These are phyloP conservation scores for Pristionchus exspectatus DNA, from an alignment of 2,888 invertebrate species.

Conservation along the genomic window DNA sequence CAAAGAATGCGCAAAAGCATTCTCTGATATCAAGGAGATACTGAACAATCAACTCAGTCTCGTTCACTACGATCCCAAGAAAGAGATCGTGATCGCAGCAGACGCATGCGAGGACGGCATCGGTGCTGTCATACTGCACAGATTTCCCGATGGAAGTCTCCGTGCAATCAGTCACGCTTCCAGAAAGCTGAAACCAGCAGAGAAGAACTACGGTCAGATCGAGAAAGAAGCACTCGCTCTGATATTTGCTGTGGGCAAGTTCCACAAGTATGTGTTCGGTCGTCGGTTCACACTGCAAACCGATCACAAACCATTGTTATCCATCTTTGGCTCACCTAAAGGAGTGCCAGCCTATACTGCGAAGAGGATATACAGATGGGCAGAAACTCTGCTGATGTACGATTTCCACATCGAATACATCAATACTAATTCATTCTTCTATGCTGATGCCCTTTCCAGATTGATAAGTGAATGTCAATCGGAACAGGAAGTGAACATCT, in stretches of 20 bases:
- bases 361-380: slow-evolving; percentile 55
- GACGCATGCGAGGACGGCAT: slow-evolving; percentile 45
- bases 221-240: slow-evolving; percentile 60
- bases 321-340: slow-evolving; percentile 57
- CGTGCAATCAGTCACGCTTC: slow-evolving; percentile 52
- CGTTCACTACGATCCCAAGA: slow-evolving; percentile 33
- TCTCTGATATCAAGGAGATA: no score
- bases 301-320: slow-evolving; percentile 58
- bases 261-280: slow-evolving; percentile 58
- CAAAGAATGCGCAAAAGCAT: no score
- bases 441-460: background rate
- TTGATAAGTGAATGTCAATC: slow-evolving; percentile 36
- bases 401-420: slow-evolving; percentile 55
- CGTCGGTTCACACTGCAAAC: slow-evolving; percentile 57
- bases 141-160: slow-evolving; percentile 54
- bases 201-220: slow-evolving; percentile 47
- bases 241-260: slow-evolving; percentile 56
- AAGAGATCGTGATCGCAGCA: slow-evolving; percentile 42
- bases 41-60: no score
- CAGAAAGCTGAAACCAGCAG: background rate
- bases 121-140: background rate
- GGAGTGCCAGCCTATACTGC: slow-evolving; percentile 51
- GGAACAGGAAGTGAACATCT: slow-evolving; percentile 54
- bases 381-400: slow-evolving; percentile 55
- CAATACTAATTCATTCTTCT: slow-evolving; percentile 52